Conservation (phyloP, 2,113 vertebrate genomes). For the Panurus biarmicus region DNA sequence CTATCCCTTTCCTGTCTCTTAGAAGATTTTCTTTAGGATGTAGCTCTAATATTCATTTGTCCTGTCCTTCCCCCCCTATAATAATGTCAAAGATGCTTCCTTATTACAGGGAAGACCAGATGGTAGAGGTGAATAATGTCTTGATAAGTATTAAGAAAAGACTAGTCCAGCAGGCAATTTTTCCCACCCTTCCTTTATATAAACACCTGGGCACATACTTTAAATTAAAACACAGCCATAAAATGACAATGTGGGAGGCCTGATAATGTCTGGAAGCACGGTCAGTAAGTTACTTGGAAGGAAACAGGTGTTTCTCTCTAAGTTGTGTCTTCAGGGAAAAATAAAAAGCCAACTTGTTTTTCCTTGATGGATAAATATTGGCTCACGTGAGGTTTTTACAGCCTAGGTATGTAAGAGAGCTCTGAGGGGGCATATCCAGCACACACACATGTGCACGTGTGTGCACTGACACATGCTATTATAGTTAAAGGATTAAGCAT, state of each 20-base stretch:
- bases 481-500: slow-evolving; percentile 23
- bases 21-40: background rate
- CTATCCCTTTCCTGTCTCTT: background rate
- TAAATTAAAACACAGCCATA: background rate
- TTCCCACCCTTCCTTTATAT: background rate
- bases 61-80: background rate
- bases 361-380: background rate
- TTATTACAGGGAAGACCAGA: background rate
- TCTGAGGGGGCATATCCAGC: background rate
- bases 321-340: background rate
- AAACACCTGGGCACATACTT: background rate
- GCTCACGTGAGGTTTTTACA: background rate
- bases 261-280: background rate
- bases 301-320: background rate
- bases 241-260: background rate
- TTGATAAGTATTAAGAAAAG: background rate
- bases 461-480: background rate
- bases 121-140: background rate
- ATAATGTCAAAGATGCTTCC: background rate
- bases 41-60: background rate
- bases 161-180: background rate
- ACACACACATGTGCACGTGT: background rate
- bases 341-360: background rate
- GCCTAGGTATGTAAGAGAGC: background rate
- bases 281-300: background rate